These are phyloP conservation scores for Apostichopus japonicus DNA, from an alignment of 35 echinoderm and acorn worm species.

Conservation along the genomic window DNA sequence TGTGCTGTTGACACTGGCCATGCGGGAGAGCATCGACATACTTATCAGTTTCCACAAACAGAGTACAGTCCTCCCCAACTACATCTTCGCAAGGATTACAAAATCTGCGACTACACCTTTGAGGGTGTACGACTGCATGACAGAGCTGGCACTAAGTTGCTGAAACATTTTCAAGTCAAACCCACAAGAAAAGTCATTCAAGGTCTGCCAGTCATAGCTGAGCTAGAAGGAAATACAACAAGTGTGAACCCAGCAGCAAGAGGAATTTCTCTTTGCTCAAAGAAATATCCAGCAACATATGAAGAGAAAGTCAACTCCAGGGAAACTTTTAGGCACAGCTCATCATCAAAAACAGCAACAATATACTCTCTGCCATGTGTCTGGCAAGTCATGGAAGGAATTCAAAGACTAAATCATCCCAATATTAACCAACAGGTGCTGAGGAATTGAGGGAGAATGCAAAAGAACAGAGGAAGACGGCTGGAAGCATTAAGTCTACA, in stretches of 20 bases:
- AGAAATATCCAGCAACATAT: neutral
- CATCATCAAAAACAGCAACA: neutral
- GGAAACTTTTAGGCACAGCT: neutral
- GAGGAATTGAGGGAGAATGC: too few species aligned
- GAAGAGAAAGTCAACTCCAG: neutral
- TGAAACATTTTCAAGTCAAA: neutral
- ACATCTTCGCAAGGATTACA: neutral
- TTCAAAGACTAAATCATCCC: constrained; percentile 38
- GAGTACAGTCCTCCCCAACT: neutral
- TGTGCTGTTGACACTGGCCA: constrained; percentile 56
- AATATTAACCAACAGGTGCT: neutral
- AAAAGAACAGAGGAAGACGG: too few species aligned
- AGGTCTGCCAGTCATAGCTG: neutral
- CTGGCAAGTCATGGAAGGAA: constrained; percentile 11
- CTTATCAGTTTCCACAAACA: constrained; percentile 26
- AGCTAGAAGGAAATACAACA: neutral
- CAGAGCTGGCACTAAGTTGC: neutral
- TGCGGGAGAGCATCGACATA: constrained; percentile 46
- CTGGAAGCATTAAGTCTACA: too few species aligned
- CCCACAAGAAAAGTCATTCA: neutral
- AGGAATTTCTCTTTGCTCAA: constrained; percentile 20
- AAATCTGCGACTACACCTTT: neutral
- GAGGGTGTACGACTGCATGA: constrained; percentile 32
- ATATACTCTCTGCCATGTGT: neutral
- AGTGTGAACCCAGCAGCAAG: constrained; percentile 3